Conservation (phyloP, 2,113 vertebrate species). For the Ailuropoda melanoleuca region DNA sequence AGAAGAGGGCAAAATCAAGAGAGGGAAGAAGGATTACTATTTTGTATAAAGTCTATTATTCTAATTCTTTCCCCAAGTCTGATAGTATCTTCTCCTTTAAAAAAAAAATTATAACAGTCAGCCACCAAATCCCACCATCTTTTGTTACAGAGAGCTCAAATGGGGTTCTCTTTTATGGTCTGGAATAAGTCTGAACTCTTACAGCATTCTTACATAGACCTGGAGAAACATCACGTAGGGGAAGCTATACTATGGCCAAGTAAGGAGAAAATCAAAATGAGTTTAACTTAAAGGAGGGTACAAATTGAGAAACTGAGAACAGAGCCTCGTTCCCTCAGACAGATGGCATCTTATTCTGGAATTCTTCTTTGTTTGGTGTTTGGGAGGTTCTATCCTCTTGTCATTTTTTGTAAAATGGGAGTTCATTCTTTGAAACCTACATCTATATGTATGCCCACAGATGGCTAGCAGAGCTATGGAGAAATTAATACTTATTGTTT, state of each 20-base stretch:
- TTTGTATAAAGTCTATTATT: not conserved
- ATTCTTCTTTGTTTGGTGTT: not conserved
- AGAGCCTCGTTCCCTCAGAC: not conserved
- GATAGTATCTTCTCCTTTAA: not conserved
- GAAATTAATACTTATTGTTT: not conserved
- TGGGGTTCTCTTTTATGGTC: not conserved
- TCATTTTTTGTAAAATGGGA: not conserved
- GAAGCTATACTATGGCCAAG: not conserved
- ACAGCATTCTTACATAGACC: not conserved
- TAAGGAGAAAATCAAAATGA: not conserved
- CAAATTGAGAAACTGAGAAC: not conserved
- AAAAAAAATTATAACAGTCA: not conserved
- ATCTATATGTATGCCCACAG: not conserved
- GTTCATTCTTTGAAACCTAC: not conserved
- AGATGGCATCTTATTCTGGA: not conserved
- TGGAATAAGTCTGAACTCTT: not conserved
- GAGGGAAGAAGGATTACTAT: not conserved
- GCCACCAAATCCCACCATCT: not conserved
- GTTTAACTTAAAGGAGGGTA: not conserved
- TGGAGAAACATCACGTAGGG: not conserved
- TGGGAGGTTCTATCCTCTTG: not conserved
- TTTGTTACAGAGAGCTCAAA: not conserved
- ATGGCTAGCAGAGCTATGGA: not conserved
- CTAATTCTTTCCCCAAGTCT: not conserved
- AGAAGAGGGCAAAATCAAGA: not conserved